Conservation (phyloP, 2,888 invertebrate genomes). For the Ectropis crepuscularia region DNA sequence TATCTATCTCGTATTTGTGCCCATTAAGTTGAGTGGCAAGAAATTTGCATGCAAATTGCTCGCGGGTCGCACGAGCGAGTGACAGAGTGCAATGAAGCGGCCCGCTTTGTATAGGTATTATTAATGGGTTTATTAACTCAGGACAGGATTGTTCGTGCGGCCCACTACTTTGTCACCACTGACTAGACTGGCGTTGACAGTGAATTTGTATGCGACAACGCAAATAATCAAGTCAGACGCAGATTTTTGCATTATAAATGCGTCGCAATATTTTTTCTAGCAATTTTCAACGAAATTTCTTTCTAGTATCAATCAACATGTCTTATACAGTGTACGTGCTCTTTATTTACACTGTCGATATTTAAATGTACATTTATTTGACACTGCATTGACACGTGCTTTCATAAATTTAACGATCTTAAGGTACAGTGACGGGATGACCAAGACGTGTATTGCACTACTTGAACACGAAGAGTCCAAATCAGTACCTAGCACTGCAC, state of each 20-base stretch:
- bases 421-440: too few species aligned
- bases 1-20: conserved; percentile 40
- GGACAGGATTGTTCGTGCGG: conserved; percentile 6
- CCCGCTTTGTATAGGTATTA: conserved; percentile 25
- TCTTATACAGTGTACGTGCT: neutral
- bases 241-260: neutral
- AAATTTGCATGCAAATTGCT: conserved; percentile 58
- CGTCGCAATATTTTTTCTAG: neutral
- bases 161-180: conserved; percentile 16
- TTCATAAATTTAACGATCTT: too few species aligned
- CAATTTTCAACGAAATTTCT: neutral
- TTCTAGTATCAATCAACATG: neutral
- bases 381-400: neutral
- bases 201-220: conserved; percentile 4
- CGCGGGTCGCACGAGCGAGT: conserved; percentile 19
- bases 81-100: conserved; percentile 30
- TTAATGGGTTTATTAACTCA: conserved; percentile 30
- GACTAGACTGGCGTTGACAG: conserved; percentile 3
- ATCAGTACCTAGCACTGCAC: too few species aligned
- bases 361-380: neutral
- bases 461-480: too few species aligned
- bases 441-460: too few species aligned
- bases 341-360: too few species aligned
- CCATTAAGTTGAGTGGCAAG: conserved; percentile 44
- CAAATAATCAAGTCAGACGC: neutral